Evolutionary conservation across 2,888 invertebrate species (phyloP).

Genomic region (Pyrocoelia pectoralis): DNA sequence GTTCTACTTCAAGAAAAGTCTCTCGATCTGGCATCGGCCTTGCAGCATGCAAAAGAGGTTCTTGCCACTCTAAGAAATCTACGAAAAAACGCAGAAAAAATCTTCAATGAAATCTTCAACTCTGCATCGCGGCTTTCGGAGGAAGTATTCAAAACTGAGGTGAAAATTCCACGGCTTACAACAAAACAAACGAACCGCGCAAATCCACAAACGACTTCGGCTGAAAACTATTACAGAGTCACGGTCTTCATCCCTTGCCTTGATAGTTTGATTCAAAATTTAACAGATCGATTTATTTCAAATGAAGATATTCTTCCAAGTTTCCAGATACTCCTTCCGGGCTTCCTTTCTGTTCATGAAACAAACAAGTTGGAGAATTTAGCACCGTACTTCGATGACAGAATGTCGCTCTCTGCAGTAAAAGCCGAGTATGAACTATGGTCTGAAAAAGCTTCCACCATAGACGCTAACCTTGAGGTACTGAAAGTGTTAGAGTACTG

Average conservation of each 20-base stretch:
- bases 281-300: neutral
- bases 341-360: conserved; percentile 12
- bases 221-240: conserved; percentile 5
- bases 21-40: neutral
- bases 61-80: conserved; percentile 3
- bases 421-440: conserved; percentile 23
- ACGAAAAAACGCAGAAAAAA: conserved; percentile 6
- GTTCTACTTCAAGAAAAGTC: conserved; percentile 7
- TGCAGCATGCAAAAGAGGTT: conserved; percentile 4
- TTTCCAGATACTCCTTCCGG: conserved; percentile 12
- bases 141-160: conserved; percentile 1
- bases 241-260: conserved; percentile 2
- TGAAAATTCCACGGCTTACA: conserved; percentile 1
- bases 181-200: neutral
- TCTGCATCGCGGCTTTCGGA: neutral
- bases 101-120: conserved; percentile 4
- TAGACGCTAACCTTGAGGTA: conserved; percentile 15
- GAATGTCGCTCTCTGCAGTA: conserved; percentile 15
- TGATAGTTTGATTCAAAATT: neutral
- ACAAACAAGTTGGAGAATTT: conserved; percentile 16
- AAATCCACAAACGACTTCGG: neutral
- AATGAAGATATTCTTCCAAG: conserved; percentile 16
- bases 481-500: conserved; percentile 22
- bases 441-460: conserved; percentile 19
- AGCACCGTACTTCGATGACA: conserved; percentile 19